Evolutionary conservation across 2,797 vertebrate species (phyloP), one percentile per base, ranked within the genome.

Genomic region (Sarcophilus harrisii): DNA sequence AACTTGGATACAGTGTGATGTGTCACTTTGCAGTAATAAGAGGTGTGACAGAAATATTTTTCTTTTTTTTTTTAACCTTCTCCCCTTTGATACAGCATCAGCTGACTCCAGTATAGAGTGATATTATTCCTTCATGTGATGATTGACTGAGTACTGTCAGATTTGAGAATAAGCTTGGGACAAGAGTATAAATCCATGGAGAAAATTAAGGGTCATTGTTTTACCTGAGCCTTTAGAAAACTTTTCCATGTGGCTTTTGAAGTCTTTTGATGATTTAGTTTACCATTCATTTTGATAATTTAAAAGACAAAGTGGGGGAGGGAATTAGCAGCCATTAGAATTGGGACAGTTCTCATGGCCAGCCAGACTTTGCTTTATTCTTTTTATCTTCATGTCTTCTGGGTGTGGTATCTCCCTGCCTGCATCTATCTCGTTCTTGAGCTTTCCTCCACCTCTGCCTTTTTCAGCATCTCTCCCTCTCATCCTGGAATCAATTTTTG

Each of bases 361-460:
- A 87, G 73, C 38, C 8, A 10, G 45, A 49, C 38, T 87, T 59
- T 38, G 58, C 38, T 30, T 1, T 24, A 30, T 0, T 12, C 21
- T 24, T 11, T 1, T 57, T 13, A 90, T 14, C 16, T 94, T 30
- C 32, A 38, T 27, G 38, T 38, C 38, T 58, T 54, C 54, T 55
- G 24, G 28, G 60, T 62, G 29, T 90, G 90, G 54, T 90, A 14
- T 90, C 29, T 45, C 57, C 89, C 14, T 81, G 91, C 55, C 57
- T 54, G 1, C 0, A 0, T 2, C 8, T 6, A 6, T 38, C 45
- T 49, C 16, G 58, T 91, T 0, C 52, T 87, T 87, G 27, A 45
- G 32, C 38, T 49, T 16, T 57, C 49, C 1, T 32, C 38, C 95
- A 52, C 87, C 60, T 58, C 9, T 0, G 90, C 90, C 91, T 94